Conservation (phyloP, 2,797 vertebrate genomes). For the Hydrocynus forskahlii region DNA sequence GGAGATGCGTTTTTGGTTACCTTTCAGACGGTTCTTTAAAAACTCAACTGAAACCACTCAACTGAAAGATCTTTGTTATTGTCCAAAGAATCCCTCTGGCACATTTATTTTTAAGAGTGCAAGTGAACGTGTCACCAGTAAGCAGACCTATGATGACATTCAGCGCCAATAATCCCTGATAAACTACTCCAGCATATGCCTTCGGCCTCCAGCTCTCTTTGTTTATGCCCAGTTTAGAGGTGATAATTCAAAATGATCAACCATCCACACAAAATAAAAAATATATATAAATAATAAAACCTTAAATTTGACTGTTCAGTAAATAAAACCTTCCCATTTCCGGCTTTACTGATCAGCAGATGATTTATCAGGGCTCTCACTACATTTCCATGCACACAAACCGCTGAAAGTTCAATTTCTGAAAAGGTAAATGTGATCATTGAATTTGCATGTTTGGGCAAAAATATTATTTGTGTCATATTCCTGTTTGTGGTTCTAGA, state of each 20-base stretch:
- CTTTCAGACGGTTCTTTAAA: not conserved
- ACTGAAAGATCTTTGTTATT: not conserved
- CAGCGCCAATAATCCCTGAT: not conserved
- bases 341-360: not conserved
- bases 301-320: constrained; percentile 10
- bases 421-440: not conserved
- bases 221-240: not conserved
- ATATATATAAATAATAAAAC: constrained; percentile 19
- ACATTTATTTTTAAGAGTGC: not conserved
- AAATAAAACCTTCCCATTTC: constrained; percentile 28
- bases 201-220: not conserved
- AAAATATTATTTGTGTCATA: not conserved
- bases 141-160: not conserved
- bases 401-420: not conserved
- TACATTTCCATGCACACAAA: not conserved
- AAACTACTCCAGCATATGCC: not conserved
- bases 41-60: not conserved
- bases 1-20: not conserved
- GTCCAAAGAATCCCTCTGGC: not conserved
- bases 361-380: not conserved
- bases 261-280: constrained; percentile 12
- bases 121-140: not conserved
- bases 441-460: not conserved
- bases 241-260: not conserved
- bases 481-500: not conserved